Conservation (phyloP, 2,113 vertebrate genomes). For the cattle (Bos taurus) region DNA sequence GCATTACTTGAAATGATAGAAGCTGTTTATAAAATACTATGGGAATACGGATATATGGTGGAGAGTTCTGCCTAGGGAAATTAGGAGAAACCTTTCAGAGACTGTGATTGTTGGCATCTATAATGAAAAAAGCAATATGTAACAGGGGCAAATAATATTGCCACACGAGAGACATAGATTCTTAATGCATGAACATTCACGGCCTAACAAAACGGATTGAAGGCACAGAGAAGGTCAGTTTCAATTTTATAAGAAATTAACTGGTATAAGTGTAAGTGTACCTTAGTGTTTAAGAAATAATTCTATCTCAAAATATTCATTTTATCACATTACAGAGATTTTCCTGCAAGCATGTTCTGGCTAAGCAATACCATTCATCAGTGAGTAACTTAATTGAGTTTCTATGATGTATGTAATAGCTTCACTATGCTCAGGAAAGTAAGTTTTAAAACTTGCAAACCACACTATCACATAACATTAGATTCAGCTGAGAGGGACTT, state of each 20-base stretch:
- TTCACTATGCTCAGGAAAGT: conserved; percentile 1
- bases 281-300: background rate
- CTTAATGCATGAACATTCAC: background rate
- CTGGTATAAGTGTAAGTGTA: background rate
- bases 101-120: background rate
- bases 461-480: background rate
- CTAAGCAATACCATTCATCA: background rate
- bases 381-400: conserved; percentile 32
- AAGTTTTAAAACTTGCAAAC: background rate
- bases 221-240: background rate
- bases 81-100: background rate
- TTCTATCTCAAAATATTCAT: background rate
- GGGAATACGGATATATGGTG: background rate
- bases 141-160: background rate
- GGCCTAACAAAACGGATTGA: background rate
- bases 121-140: conserved; percentile 16
- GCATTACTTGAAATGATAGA: background rate
- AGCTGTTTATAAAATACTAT: background rate
- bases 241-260: conserved; percentile 33
- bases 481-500: background rate
- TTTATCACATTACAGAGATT: background rate
- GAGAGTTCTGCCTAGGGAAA: conserved; percentile 4
- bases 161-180: background rate
- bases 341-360: background rate
- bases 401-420: background rate